Conservation (phyloP, 2,113 vertebrate genomes). For the Brachyhypopomus gauderio region DNA sequence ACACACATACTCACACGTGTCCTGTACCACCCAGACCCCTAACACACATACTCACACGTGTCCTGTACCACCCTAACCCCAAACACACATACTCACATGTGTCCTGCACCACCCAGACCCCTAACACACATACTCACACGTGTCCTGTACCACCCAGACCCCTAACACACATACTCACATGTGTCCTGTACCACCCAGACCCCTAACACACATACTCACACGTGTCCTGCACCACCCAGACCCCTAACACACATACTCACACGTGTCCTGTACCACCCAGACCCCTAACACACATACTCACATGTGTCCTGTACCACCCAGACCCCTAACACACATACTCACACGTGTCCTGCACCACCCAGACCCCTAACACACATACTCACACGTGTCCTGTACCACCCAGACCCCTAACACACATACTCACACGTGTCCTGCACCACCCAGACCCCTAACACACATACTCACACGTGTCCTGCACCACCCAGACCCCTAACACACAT, state of each 20-base stretch:
- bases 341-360: slow-evolving; percentile 8
- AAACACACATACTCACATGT: slow-evolving; percentile 50
- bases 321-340: slow-evolving; percentile 46
- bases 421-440: slow-evolving; percentile 30
- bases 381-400: slow-evolving; percentile 24
- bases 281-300: slow-evolving; percentile 48
- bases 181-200: neutral
- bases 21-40: neutral
- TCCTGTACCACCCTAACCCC: neutral
- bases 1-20: slow-evolving; percentile 49
- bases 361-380: slow-evolving; percentile 43
- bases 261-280: neutral
- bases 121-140: slow-evolving; percentile 51
- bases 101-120: neutral
- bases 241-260: slow-evolving; percentile 49
- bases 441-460: slow-evolving; percentile 39
- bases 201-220: slow-evolving; percentile 49
- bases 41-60: slow-evolving; percentile 50
- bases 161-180: slow-evolving; percentile 50
- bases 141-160: neutral
- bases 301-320: neutral
- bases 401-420: slow-evolving; percentile 39
- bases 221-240: neutral
- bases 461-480: slow-evolving; percentile 32
- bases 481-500: slow-evolving; percentile 39